Base-by-base conservation (phyloP, 2,797 vertebrate species). In the Xenopus petersii region DNA sequence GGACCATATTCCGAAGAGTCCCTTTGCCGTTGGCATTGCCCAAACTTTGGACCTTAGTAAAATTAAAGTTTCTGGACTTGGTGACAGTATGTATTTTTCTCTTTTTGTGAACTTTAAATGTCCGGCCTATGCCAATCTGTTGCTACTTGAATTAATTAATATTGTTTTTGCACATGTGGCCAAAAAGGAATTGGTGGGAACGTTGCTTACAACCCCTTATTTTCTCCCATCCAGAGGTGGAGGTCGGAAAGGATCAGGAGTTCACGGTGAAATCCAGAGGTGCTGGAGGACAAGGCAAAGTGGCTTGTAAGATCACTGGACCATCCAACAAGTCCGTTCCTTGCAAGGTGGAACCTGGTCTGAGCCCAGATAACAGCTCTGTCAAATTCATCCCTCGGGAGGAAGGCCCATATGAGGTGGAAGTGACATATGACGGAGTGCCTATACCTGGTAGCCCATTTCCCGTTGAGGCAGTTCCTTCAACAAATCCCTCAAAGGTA, bases 271-370 rank as follows among this genome's bases (percentile, higher is more conserved):
- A 96, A 81, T 91, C 93, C 0, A 95, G 95, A 85, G 96, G 96
- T 0, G 96, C 95, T 0, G 96, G 96, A 0, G 96, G 96, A 54
- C 95, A 96, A 85, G 96, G 96, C 76, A 96, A 95, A 82, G 94
- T 98, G 46, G 93, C 81, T 0, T 91, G 95, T 26, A 94, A 94
- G 81, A 90, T 98, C 3, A 85, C 87, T 0, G 92, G 90, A 13
- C 95, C 96, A 1, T 84, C 88, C 0, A 92, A 92, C 3, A 90
- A 94, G 71, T 76, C 84, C 0, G 91, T 98, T 26, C 81, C 93
- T 71, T 94, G 94, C 87, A 93, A 94, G 82, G 95, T 97, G 80
- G 95, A 97, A 84, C 91, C 93, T 0, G 94, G 94, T 0, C 84
- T 95, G 46, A 94, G 92, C 64, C 82, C 92, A 4, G 94, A 94